Base-by-base conservation (phyloP, 2,113 vertebrate species). In the Alouatta palliata region DNA sequence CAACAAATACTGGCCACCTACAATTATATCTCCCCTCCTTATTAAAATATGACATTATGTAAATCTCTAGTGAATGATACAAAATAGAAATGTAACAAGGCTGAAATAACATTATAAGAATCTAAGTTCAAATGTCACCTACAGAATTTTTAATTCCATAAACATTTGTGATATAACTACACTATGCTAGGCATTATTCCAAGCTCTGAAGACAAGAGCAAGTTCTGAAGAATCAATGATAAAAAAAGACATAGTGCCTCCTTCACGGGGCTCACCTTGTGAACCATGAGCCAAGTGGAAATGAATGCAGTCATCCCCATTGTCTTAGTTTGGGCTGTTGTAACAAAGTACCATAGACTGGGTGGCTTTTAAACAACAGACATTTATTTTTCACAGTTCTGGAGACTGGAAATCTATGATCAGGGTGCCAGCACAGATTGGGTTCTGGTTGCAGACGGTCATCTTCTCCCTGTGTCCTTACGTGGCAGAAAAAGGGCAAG, bases 71-170 rank as follows among this genome's bases (percentile, higher is more conserved):
- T 73, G 30, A 80, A 88, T 43, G 71, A 45, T 25, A 27, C 37
- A 79, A 71, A 75, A 49, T 64, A 83, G 61, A 84, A 84, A 91
- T 88, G 23, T 54, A 91, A 71, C 87, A 84, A 66, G 7, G 45
- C 61, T 80, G 12, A 64, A 64, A 32, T 64, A 64, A 45, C 21
- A 7, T 83, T 27, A 16, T 45, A 88, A 83, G 19, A 49, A 54
- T 49, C 61, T 66, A 94, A 87, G 37, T 30, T 91, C 37, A 83
- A 83, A 77, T 89, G 73, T 88, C 85, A 82, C 71, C 49, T 93
- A n/a, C 79, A 86, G 54, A 87, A 66, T 93, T 45, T 66, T 56
- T 73, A 64, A 79, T 80, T 94, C 27, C 19, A 20, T 56, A 73
- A 88, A 54, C 27, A 40, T 79, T 30, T 91, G 73, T 83, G 76